Evolutionary conservation across 2,113 vertebrate species (phyloP), one percentile per base, ranked within the genome.

Genomic region (Eubucco bourcierii): DNA sequence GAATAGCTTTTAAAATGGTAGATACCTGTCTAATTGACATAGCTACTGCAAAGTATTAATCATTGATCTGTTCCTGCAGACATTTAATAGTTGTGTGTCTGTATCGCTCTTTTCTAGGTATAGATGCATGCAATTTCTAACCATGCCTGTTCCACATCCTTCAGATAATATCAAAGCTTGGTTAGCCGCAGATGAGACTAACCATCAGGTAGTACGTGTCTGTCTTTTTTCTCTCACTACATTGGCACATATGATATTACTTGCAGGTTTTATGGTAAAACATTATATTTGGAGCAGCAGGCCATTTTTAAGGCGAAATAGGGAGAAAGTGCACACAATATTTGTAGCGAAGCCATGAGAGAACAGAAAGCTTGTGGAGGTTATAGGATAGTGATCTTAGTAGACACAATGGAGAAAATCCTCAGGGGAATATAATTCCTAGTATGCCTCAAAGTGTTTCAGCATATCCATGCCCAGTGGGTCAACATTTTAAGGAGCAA

Each of bases 141-240:
- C 59, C 55, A 78, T 21, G 16, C 90, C 94, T 92, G 71, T 96
- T 74, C 96, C 96, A 56, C 65, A 58, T 60, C 94, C 96, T 78
- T 75, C 95, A 79, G 90, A 90, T 33, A 59, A 61, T 15, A 90
- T 96, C 82, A 95, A 53, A 91, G 79, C 6, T 21, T 96, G 96
- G 96, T 78, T 96, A 76, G 55, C 58, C 75, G 27, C 58, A 86
- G 76, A 95, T 24, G 76, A 92, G 16, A 46, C 20, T 71, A 56
- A 27, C 15, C 66, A 68, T 10, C 58, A 96, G 96, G 95, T 96
- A 96, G 16, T 31, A 27, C 2, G 29, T 59, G 25, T 23, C 28
- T 74, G 47, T 17, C 15, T 78, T 78, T 52, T 86, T 79, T 90
- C 44, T 84, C 59, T 72, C 50, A 20, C 47, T 74, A 23, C 21